These are phyloP conservation scores for Notarius lentiginosus DNA, from an alignment of 2,113 vertebrate species.

Conservation along the genomic window DNA sequence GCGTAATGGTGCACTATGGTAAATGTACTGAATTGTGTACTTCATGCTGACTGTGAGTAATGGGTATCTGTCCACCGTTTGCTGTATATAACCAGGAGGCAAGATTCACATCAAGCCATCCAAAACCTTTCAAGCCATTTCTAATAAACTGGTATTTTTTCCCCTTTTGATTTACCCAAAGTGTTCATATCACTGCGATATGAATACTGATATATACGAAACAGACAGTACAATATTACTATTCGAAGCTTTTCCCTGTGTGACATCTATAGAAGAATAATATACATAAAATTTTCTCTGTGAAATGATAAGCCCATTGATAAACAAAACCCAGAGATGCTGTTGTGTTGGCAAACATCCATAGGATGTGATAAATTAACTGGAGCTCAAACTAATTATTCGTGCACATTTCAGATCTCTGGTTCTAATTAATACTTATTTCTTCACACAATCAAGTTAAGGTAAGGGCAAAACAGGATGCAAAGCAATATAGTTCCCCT, in stretches of 20 bases:
- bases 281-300: neutral
- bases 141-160: neutral
- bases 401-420: constrained; percentile 30
- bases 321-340: constrained; percentile 13
- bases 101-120: constrained; percentile 14
- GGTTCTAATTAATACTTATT: constrained; percentile 14
- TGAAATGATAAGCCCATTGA: neutral
- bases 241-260: neutral
- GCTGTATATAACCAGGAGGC: constrained; percentile 34
- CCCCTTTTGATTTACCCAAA: constrained; percentile 11
- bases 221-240: neutral
- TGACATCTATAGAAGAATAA: constrained; percentile 16
- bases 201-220: constrained; percentile 8
- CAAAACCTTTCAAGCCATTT: neutral
- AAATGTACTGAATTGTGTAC: constrained; percentile 33
- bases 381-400: constrained; percentile 38
- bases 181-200: constrained; percentile 2
- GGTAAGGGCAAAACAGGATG: constrained; percentile 39
- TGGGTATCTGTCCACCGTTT: constrained; percentile 1
- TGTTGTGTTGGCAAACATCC: constrained; percentile 8
- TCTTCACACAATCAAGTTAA: constrained; percentile 35
- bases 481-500: constrained; percentile 51
- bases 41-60: constrained; percentile 32
- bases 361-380: constrained; percentile 22
- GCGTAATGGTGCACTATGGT: constrained; percentile 8